These are phyloP conservation scores for Procambarus clarkii DNA, from an alignment of 1,140 invertebrate genomes.

Conservation along the genomic window DNA sequence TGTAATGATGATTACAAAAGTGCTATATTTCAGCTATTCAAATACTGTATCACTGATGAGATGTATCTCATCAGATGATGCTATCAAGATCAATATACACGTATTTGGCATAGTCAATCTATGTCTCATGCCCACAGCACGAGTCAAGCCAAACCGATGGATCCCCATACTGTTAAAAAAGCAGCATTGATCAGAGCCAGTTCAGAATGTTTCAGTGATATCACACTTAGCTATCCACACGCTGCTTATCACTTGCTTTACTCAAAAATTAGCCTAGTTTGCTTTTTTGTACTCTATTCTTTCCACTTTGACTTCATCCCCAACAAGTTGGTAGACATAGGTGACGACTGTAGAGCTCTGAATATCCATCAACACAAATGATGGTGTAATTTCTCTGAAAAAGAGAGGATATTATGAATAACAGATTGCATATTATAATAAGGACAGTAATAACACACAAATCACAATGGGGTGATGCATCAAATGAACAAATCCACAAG, in stretches of 20 bases:
- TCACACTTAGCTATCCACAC: neutral
- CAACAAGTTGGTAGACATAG: slow-evolving; percentile 98
- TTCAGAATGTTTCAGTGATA: neutral
- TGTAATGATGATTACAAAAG: too few species aligned
- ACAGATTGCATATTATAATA: neutral
- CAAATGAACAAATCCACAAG: too few species aligned
- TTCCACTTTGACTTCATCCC: slow-evolving; percentile 99
- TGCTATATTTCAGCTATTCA: too few species aligned
- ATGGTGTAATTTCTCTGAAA: slow-evolving; percentile 90
- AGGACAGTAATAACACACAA: too few species aligned
- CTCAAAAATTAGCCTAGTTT: slow-evolving; percentile 3
- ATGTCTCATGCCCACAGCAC: too few species aligned
- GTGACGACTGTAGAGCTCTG: slow-evolving; percentile 98
- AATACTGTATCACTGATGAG: too few species aligned
- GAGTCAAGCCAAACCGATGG: too few species aligned
- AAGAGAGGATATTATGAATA: neutral
- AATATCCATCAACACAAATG: slow-evolving; percentile 99
- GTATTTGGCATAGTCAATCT: too few species aligned
- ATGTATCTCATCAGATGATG: too few species aligned
- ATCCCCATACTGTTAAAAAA: neutral
- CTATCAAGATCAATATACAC: too few species aligned
- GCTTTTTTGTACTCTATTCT: slow-evolving; percentile 96
- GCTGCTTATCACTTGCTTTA: neutral
- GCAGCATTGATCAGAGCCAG: neutral
- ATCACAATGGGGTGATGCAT: too few species aligned